Evolutionary conservation across 2,888 invertebrate species (phyloP).

Genomic region (Drosophila ochracea): DNA sequence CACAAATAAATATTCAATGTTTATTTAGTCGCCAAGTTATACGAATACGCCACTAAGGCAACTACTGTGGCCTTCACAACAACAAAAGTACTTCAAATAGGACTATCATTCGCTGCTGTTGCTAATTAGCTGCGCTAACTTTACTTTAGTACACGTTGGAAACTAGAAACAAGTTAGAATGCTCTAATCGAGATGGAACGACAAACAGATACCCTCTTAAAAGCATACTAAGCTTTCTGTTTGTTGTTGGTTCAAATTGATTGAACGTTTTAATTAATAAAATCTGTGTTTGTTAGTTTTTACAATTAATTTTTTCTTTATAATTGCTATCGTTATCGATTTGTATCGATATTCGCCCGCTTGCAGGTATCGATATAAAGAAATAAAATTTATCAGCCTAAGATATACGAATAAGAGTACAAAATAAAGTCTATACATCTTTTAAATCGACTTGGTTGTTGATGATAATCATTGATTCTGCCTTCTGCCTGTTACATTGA

Average conservation of each 20-base stretch:
- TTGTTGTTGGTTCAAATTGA: background rate
- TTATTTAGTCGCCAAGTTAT: constrained; percentile 16
- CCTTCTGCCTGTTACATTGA: background rate
- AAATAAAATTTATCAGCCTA: background rate
- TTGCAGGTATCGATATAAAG: background rate
- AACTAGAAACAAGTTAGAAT: background rate
- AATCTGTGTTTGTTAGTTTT: background rate
- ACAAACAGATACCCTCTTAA: background rate
- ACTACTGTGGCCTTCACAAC: constrained; percentile 7
- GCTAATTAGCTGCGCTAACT: constrained; percentile 57
- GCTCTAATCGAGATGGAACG: background rate
- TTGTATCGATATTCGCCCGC: background rate
- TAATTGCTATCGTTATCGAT: background rate
- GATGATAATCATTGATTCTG: background rate
- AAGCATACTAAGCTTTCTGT: background rate
- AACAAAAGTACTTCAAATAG: constrained; percentile 16
- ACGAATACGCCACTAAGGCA: constrained; percentile 12
- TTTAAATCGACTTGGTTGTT: background rate
- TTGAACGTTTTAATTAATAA: background rate
- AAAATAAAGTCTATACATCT: background rate
- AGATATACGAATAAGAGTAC: background rate
- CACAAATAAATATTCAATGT: constrained; percentile 19
- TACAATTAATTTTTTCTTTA: background rate
- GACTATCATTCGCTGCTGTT: constrained; percentile 36
- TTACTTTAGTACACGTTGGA: constrained; percentile 21